phyloP scores from a whole-genome alignment of 2,888 invertebrate species.

The Rhaphigaster nebulosa region DNA sequence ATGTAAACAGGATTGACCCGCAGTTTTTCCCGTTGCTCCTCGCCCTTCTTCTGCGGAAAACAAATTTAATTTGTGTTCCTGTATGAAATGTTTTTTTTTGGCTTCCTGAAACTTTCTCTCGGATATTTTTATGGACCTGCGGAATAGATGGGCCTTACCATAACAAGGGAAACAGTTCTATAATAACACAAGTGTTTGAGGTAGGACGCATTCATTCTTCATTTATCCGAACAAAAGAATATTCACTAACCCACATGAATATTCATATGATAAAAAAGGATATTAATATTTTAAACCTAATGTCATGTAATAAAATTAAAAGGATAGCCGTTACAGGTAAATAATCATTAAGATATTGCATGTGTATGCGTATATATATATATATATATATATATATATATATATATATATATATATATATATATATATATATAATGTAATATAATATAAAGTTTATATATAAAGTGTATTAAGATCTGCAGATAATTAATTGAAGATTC shows the following conservation, averaged over 20 bases:
- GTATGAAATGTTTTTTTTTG: not conserved
- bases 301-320: too few species aligned
- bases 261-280: too few species aligned
- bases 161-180: not conserved
- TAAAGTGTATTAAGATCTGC: too few species aligned
- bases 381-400: too few species aligned
- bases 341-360: too few species aligned
- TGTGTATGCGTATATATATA: too few species aligned
- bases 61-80: slow-evolving; percentile 17
- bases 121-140: not conserved
- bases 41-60: not conserved
- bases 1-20: not conserved
- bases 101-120: not conserved
- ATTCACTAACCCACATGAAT: too few species aligned
- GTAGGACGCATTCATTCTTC: not conserved
- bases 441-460: too few species aligned
- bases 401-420: too few species aligned
- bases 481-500: not conserved
- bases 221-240: not conserved
- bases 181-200: not conserved
- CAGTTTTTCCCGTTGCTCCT: not conserved
- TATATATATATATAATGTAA: too few species aligned
- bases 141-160: not conserved
- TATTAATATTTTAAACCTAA: too few species aligned
- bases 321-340: too few species aligned